A percentile compares a stretch with the other conserved stretches of the same genome.
phyloP scores from a whole-genome alignment of 2,113 vertebrate species.

The Podocnemis expansa region DNA sequence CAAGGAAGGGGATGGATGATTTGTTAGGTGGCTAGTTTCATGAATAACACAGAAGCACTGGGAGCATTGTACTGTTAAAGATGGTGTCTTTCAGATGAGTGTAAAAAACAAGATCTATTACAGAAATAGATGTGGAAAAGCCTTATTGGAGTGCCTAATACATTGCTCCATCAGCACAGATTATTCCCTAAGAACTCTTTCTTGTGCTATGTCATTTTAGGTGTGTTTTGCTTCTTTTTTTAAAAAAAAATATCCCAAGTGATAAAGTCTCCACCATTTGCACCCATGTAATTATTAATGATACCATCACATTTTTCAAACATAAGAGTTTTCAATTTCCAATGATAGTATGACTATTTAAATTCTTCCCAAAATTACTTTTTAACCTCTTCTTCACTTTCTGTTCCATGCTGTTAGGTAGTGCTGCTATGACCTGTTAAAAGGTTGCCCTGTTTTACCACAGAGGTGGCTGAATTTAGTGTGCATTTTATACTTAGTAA shows the following conservation, averaged over 20 bases:
- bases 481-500: background rate
- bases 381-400: background rate
- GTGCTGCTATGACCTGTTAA: background rate
- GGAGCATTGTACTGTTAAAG: background rate
- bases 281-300: background rate
- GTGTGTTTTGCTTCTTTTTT: background rate
- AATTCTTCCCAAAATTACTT: constrained; percentile 28
- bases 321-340: background rate
- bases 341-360: background rate
- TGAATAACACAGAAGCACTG: constrained; percentile 31
- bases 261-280: background rate
- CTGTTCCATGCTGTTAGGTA: background rate
- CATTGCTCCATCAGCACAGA: fast-evolving
- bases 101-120: constrained; percentile 2
- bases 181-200: background rate
- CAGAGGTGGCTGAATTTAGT: background rate
- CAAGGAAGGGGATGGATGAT: background rate
- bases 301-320: background rate
- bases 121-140: background rate
- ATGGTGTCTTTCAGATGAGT: constrained; percentile 9
- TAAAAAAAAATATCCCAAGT: background rate
- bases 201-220: background rate
- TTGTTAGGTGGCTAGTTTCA: constrained; percentile 47
- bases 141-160: background rate
- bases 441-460: background rate